Percentiles rank a stretch among this genome's conserved stretches.
phyloP scores from a whole-genome alignment of 2,888 invertebrate genomes.

The Perithous albicinctus region DNA sequence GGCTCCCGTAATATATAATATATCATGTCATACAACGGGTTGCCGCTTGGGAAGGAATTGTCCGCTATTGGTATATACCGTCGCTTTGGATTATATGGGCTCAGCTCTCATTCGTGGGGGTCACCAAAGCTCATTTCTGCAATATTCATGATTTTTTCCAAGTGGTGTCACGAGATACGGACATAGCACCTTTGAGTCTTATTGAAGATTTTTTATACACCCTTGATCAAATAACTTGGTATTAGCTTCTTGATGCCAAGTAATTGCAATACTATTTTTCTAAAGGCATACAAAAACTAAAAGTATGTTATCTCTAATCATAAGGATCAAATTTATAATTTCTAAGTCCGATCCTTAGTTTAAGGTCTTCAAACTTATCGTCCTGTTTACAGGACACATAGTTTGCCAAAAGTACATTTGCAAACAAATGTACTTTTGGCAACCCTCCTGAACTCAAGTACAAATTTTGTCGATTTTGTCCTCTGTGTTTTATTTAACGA shows the following conservation, averaged over 20 bases:
- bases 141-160: background rate
- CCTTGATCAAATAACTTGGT: background rate
- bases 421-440: no score
- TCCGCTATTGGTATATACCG: slow-evolving; percentile 30
- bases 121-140: background rate
- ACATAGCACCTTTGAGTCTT: background rate
- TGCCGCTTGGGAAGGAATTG: slow-evolving; percentile 69
- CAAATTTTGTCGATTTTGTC: no score
- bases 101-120: background rate
- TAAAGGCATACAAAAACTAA: no score
- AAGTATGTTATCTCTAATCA: no score
- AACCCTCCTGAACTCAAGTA: no score
- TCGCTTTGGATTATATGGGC: no score
- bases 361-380: no score
- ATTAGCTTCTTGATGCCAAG: background rate
- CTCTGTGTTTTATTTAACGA: no score
- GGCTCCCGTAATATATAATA: slow-evolving; percentile 76
- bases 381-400: no score
- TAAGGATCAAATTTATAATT: no score
- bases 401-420: no score
- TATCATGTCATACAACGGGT: slow-evolving; percentile 72
- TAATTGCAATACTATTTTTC: background rate
- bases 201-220: background rate
- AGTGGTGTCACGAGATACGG: background rate
- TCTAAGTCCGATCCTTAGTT: no score